Evolutionary conservation across 2,888 invertebrate genomes (phyloP).

Genomic region (Isotomurus palustris): DNA sequence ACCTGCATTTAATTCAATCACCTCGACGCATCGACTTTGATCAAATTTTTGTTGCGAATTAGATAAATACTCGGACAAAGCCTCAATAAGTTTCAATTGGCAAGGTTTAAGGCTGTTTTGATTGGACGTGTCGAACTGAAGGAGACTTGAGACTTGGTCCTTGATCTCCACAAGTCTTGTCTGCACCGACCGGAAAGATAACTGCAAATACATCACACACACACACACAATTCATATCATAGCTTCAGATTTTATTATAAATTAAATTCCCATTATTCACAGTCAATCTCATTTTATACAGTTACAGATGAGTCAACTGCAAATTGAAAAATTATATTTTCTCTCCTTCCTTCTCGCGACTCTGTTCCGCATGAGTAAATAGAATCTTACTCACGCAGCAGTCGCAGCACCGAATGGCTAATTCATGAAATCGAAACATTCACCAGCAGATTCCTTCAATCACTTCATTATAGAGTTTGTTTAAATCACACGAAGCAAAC

Average conservation of each 20-base stretch:
- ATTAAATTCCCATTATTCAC: neutral
- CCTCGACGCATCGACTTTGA: slow-evolving; percentile 45
- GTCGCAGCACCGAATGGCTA: too few relatives aligned
- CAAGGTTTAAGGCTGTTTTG: slow-evolving; percentile 27
- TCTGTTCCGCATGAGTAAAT: too few relatives aligned
- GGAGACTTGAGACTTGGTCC: slow-evolving; percentile 63
- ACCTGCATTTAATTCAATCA: too few relatives aligned
- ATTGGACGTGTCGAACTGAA: slow-evolving; percentile 51
- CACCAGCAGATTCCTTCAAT: too few relatives aligned
- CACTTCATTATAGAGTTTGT: too few relatives aligned
- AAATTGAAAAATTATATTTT: too few relatives aligned
- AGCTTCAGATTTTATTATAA: neutral
- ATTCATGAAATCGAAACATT: too few relatives aligned
- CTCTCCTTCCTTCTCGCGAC: too few relatives aligned
- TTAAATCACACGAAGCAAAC: too few relatives aligned
- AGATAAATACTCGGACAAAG: slow-evolving; percentile 62
- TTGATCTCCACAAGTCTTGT: slow-evolving; percentile 63
- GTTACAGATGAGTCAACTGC: too few relatives aligned
- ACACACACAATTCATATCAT: neutral
- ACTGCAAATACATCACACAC: slow-evolving; percentile 52
- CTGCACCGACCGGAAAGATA: slow-evolving; percentile 64
- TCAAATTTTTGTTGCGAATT: slow-evolving; percentile 66
- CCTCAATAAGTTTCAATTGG: slow-evolving; percentile 39
- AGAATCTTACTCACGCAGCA: too few relatives aligned
- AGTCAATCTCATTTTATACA: too few relatives aligned